Evolutionary conservation across 2,888 invertebrate species (phyloP).

Genomic region (Nesidiocoris tenuis): DNA sequence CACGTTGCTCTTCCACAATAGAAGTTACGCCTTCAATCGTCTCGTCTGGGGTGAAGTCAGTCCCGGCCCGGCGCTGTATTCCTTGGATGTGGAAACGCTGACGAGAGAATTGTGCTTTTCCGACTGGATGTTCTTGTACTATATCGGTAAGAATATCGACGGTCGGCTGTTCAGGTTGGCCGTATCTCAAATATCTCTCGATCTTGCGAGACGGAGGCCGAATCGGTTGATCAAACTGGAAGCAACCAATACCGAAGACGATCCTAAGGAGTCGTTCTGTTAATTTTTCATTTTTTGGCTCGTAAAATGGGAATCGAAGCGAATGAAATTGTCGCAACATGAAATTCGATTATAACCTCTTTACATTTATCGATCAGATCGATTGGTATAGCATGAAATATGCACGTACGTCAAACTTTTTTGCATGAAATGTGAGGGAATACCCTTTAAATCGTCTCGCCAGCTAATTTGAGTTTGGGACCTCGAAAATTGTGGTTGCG

Average conservation of each 20-base stretch:
- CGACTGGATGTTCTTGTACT: constrained; percentile 90
- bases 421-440: too few species aligned
- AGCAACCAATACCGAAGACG: constrained; percentile 4
- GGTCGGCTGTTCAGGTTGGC: constrained; percentile 36
- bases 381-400: too few species aligned
- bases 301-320: too few species aligned
- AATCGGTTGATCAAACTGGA: constrained; percentile 18
- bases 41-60: constrained; percentile 75
- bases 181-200: constrained; percentile 30
- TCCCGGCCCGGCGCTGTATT: constrained; percentile 77
- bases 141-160: constrained; percentile 82
- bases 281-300: too few species aligned
- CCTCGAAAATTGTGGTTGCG: too few species aligned
- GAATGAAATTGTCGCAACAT: too few species aligned
- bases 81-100: constrained; percentile 72
- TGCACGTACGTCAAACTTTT: too few species aligned
- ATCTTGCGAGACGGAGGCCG: background rate
- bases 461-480: too few species aligned
- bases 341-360: too few species aligned
- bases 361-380: too few species aligned
- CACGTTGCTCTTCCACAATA: constrained; percentile 68
- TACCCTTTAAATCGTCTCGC: too few species aligned
- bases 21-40: constrained; percentile 55
- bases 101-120: constrained; percentile 79
- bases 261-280: constrained; percentile 37